Evolutionary conservation across 2,888 invertebrate genomes (phyloP), one percentile per base, ranked within the genome.

Genomic region (Oxyscelio sp.): DNA sequence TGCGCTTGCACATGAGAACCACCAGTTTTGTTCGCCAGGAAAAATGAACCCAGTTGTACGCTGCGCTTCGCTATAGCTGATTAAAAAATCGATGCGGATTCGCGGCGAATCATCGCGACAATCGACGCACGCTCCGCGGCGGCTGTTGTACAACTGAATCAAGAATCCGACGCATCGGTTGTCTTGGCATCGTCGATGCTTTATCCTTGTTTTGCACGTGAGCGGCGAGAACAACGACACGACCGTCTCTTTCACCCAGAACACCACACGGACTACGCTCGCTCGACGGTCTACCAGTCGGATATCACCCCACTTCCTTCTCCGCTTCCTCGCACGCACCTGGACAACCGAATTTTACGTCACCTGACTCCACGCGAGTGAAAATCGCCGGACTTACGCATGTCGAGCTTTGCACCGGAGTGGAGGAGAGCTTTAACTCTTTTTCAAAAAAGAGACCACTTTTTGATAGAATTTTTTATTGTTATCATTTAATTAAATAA

Each of bases 71-170:
- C 11, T 9, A 11, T 11, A 11, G 34, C 21, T 11, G 65, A 50
- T 66, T 19, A 27, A 50, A 34, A n/a, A 40, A 34, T 59, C 40
- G 59, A 21, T 27, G n/a, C n/a, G 59, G 22, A 8, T n/a, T 22
- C 21, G 27, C 78, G 65, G 27, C 50, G 59, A 9, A 4, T 34
- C 34, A 22, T 13, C 66, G 38, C 19, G 38, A 65, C 34, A 9
- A 34, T 34, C 34, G 34, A 34, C 34, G 34, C 34, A 9, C 34
- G 9, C 68, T 21, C 66, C 38, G n/a, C 74, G 45, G 40, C 68
- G 74, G 74, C 61, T 68, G 80, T 74, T 68, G 74, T 74, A 65
- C 82, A 38, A 82, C 82, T 82, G 82, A 82, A 71, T 65, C 75
- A 61, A 19, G 73, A 24, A 68, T 66, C 59, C 66, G 61, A 31